Evolutionary conservation across 2,888 invertebrate species (phyloP), one percentile per base, ranked within the genome.

Genomic region (Gymnosoma rotundatum): DNA sequence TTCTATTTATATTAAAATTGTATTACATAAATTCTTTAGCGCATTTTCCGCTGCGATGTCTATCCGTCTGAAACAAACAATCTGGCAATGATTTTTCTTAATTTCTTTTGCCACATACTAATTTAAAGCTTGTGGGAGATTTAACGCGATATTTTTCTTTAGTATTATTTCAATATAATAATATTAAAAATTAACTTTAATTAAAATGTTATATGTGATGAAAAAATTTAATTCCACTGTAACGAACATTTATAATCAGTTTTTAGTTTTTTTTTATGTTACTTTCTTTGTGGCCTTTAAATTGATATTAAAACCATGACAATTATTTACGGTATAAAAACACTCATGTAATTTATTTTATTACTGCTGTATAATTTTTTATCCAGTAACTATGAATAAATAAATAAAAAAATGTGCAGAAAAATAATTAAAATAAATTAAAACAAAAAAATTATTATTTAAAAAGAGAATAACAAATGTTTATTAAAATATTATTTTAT

Each of bases 201-300:
- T 10, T 7, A 38, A 9, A 38, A 38, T 38, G 38, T 38, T 38
- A 38, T 45, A 9, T 12, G 1, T 45, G 12, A 12, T 45, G 12
- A 12, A 45, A 45, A 16, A 5, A 45, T 6, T 45, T 36, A 10
- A 38, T 9, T 36, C 9, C 18, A 18, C 9, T 4, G 72, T 67
- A 70, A 20, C 72, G 76, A 76, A 67, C 76, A 76, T 82, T 64
- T 21, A 70, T 45, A 45, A 25, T 25, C 25, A 25, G 25, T 25
- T 25, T 25, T 25, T 25, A 2, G n/a, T 25, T 1, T 25, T 2
- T 25, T 25, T 25, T 6, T 45, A 16, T 45, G 5, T 45, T 12
- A 5, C 14, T 32, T 58, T 66, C 32, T 20, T 8, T 72, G 16
- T 38, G 61, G 36, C 66, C 73, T 78, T 73, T 73, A 70, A 64